Conservation (phyloP, 2,888 invertebrate genomes). For the Pristionchus mayeri region DNA sequence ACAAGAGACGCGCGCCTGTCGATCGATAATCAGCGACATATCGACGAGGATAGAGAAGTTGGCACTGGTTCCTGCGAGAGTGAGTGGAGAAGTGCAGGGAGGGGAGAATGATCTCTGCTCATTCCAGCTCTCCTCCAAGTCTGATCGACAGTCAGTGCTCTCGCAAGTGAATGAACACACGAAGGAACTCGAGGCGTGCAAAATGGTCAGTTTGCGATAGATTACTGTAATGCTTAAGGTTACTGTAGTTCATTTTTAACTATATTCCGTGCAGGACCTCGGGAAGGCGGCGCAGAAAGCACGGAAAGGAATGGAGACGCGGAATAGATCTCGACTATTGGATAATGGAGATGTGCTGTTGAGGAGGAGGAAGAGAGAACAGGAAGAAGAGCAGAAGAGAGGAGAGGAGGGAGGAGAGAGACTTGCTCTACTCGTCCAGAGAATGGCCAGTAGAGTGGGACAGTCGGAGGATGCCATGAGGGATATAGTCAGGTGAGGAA, state of each 20-base stretch:
- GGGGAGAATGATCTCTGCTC: background rate
- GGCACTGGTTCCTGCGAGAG: conserved; percentile 33
- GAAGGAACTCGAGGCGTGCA: conserved; percentile 38
- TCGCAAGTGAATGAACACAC: conserved; percentile 44
- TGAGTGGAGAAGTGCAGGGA: background rate
- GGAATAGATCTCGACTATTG: conserved; percentile 28
- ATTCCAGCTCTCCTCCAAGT: conserved; percentile 14
- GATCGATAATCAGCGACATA: conserved; percentile 4
- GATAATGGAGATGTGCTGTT: background rate
- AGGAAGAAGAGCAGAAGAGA: conserved; percentile 77
- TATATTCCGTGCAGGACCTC: conserved; percentile 15
- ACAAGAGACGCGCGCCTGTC: conserved; percentile 46
- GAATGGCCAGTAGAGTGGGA: conserved; percentile 39
- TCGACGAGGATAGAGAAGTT: conserved; percentile 15
- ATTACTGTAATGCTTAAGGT: background rate
- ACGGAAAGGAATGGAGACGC: conserved; percentile 2
- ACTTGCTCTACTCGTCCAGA: conserved; percentile 42
- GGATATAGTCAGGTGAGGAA: conserved; percentile 45
- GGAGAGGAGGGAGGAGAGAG: conserved; percentile 45
- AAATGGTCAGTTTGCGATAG: conserved; percentile 11
- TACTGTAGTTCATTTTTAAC: background rate
- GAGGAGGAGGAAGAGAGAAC: conserved; percentile 67
- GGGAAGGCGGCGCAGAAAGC: conserved; percentile 12
- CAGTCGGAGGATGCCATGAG: conserved; percentile 47
- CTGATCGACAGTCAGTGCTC: conserved; percentile 35